phyloP scores from a whole-genome alignment of 1,140 invertebrate species.

The Hycleus cichorii region DNA sequence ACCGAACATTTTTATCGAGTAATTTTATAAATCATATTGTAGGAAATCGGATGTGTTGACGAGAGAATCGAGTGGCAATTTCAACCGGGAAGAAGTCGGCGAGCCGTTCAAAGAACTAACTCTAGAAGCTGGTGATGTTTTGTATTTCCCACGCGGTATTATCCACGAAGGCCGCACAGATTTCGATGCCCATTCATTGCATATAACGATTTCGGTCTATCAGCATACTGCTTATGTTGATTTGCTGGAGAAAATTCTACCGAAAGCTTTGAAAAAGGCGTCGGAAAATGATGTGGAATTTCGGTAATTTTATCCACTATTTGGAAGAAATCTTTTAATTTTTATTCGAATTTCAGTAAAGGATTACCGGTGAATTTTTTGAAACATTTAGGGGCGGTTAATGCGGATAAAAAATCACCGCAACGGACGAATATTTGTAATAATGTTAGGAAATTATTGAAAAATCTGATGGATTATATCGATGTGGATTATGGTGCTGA shows the following conservation, averaged over 20 bases:
- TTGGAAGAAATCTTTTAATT: not conserved
- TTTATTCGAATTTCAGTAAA: constrained; percentile 43
- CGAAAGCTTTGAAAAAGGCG: constrained; percentile 65
- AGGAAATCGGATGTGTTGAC: constrained; percentile 57
- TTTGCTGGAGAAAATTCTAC: constrained; percentile 74
- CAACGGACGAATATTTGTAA: constrained; percentile 50
- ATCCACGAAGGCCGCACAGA: constrained; percentile 86
- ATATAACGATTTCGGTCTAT: constrained; percentile 87
- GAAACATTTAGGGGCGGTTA: constrained; percentile 61
- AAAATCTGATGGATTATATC: constrained; percentile 54
- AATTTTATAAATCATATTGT: not conserved
- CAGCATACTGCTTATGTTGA: constrained; percentile 88
- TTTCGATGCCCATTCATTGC: constrained; percentile 74
- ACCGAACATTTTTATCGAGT: not conserved
- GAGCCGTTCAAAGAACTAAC: constrained; percentile 74
- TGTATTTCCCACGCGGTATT: constrained; percentile 88
- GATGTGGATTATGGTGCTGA: constrained; percentile 79
- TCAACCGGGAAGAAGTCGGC: constrained; percentile 68
- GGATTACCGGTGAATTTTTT: constrained; percentile 77
- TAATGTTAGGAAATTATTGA: constrained; percentile 55
- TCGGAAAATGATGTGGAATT: constrained; percentile 63
- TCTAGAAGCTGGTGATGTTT: constrained; percentile 78
- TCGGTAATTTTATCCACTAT: constrained; percentile 46
- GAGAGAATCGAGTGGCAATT: constrained; percentile 76
- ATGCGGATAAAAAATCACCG: constrained; percentile 46